These are phyloP conservation scores for Gila robusta DNA, from an alignment of 2,797 vertebrate genomes.

Conservation along the genomic window DNA sequence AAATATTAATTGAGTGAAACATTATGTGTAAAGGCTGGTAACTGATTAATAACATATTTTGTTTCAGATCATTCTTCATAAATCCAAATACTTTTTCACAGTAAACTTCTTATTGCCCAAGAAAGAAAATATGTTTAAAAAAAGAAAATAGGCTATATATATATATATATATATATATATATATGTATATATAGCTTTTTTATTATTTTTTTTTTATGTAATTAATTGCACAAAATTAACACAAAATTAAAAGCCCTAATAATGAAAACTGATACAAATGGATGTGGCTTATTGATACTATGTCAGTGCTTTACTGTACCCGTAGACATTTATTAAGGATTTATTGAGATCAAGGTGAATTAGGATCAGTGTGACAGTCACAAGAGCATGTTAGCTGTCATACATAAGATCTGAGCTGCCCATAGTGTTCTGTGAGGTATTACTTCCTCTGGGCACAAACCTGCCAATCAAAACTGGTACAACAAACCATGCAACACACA, in stretches of 20 bases:
- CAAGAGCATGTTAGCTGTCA: background rate
- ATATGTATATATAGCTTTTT: too few relatives aligned
- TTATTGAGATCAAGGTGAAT: slow-evolving; percentile 33
- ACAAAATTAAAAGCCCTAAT: background rate
- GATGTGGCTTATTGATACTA: background rate
- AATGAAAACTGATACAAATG: background rate
- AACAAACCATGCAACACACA: background rate
- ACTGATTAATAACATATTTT: too few relatives aligned
- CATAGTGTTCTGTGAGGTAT: background rate
- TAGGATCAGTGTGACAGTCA: slow-evolving; percentile 22
- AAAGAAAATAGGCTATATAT: too few relatives aligned
- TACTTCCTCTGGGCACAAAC: slow-evolving; percentile 26
- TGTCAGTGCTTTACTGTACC: background rate
- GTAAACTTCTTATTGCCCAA: too few relatives aligned
- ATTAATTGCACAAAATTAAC: too few relatives aligned
- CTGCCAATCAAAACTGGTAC: slow-evolving; percentile 23
- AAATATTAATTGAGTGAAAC: too few relatives aligned
- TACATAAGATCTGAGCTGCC: slow-evolving; percentile 22
- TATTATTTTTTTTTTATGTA: too few relatives aligned
- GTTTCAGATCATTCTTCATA: too few relatives aligned
- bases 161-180: too few relatives aligned
- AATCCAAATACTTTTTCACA: too few relatives aligned
- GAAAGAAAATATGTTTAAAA: too few relatives aligned
- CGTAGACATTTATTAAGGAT: slow-evolving; percentile 7
- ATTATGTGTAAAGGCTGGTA: too few relatives aligned